Evolutionary conservation across 1,140 invertebrate genomes (phyloP), one percentile per base, ranked within the genome.

Genomic region (Daktulosphaira vitifoliae): DNA sequence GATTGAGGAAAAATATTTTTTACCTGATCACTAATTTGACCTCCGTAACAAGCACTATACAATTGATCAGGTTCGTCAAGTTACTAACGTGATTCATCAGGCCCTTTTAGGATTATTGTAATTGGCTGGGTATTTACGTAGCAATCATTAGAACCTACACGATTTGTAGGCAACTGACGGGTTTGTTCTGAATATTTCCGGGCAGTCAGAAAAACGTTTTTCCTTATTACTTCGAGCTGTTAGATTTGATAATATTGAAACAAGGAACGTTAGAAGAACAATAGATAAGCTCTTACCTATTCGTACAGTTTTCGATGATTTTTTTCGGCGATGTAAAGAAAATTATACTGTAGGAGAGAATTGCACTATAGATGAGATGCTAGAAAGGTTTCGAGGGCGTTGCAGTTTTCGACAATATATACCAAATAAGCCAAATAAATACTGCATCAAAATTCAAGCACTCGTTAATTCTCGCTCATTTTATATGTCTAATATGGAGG

Each of bases 401-500:
- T 77, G 73, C 65, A 3, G 7, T 15, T 78, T 77, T 59, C 68
- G 69, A 7, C 73, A 75, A 59, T 76, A 76, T 64, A 33, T 33
- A 33, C 29, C 29, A 33, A 33, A 33, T 33, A 33, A 46, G n/a
- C 56, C 56, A 74, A 69, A 67, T 38, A 75, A 74, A 69, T 79
- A 78, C 71, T 78, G 75, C n/a, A 72, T 78, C 42, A 78, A 78
- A 71, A 69, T 75, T 66, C 74, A 70, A 68, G 68, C 68, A 48
- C 56, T 74, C 25, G 68, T 66, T 67, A 70, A 74, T 71, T 68
- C 68, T 23, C 56, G 69, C 69, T 73, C 67, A 65, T 71, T 66
- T 66, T 76, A 74, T 54, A 68, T 65, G 18, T 42, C 48, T 16
- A 72, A 74, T 49, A 65, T 76, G 26, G 73, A 77, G 68, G 62